Evolutionary conservation across 2,113 vertebrate species (phyloP).

Genomic region (Odobenus rosmarus): DNA sequence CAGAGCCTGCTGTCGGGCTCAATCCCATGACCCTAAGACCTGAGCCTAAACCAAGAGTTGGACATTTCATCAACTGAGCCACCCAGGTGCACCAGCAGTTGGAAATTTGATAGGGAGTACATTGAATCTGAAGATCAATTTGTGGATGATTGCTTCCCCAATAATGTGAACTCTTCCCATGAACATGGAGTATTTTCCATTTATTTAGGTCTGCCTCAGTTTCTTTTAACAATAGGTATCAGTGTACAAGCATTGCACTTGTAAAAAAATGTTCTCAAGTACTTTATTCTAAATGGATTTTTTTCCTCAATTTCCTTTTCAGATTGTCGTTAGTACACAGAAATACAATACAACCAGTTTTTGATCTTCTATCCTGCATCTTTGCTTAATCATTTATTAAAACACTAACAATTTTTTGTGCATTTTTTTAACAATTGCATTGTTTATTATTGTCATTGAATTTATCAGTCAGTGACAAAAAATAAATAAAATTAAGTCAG

Average conservation of each 20-base stretch:
- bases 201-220: not conserved
- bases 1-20: not conserved
- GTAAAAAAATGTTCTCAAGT: not conserved
- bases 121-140: not conserved
- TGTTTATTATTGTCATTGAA: no score
- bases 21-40: not conserved
- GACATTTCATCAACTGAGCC: no score
- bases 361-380: not conserved
- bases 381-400: not conserved
- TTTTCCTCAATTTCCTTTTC: not conserved
- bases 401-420: not conserved
- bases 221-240: not conserved
- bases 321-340: not conserved
- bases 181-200: not conserved
- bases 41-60: not conserved
- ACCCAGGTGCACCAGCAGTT: no score
- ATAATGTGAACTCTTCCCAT: not conserved
- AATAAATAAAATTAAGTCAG: no score
- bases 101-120: not conserved
- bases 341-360: not conserved
- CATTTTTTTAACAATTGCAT: not conserved
- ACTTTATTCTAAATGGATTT: not conserved
- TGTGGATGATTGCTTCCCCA: not conserved
- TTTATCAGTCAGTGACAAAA: no score
- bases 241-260: not conserved